Evolutionary conservation across 2,888 invertebrate species (phyloP), one percentile per base, ranked within the genome.

Genomic region (Hipparchia semele): DNA sequence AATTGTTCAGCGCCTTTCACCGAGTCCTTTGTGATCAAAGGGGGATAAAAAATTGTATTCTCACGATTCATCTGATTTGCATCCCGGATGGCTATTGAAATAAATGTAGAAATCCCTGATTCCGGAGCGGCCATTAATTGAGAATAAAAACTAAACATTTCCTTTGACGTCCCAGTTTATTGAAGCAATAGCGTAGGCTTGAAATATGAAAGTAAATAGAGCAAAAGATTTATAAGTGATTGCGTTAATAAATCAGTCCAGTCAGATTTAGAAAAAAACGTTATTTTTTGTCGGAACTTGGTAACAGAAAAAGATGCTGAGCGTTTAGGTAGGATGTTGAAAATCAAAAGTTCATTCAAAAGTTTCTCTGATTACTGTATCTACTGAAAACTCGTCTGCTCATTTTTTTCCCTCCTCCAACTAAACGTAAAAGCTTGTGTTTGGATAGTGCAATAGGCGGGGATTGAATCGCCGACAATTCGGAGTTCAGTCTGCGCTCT

Each of bases 11-110:
- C 51, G 65, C 6, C 12, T 58, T 46, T 67, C 58, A 58, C 58
- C 45, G 2, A 13, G 13, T 67, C 12, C 10, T 68, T 68, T 60
- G 59, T n/a, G 59, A 73, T 66, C 66, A 70, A 73, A 73, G 66
- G 12, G 56, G 54, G 54, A 66, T 70, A 61, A 60, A 66, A 73
- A 59, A 62, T 49, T 54, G 62, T 54, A 53, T 68, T 68, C 70
- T 51, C 54, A 73, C 70, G 70, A 73, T 73, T 70, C 51, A 73
- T 70, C 66, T 62, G 61, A 70, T 70, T 70, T 73, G 61, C 73
- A 70, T 70, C 53, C 59, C 49, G 13, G 49, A 53, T 13, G 10
- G 46, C 58, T 10, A 68, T 60, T 51, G 59, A 49, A 51, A 68
- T 59, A 59, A 68, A 68, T 58, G 49, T 59, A 33, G 58, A 59